Evolutionary conservation across 2,888 invertebrate species (phyloP).

Genomic region (Microplitis manilae): DNA sequence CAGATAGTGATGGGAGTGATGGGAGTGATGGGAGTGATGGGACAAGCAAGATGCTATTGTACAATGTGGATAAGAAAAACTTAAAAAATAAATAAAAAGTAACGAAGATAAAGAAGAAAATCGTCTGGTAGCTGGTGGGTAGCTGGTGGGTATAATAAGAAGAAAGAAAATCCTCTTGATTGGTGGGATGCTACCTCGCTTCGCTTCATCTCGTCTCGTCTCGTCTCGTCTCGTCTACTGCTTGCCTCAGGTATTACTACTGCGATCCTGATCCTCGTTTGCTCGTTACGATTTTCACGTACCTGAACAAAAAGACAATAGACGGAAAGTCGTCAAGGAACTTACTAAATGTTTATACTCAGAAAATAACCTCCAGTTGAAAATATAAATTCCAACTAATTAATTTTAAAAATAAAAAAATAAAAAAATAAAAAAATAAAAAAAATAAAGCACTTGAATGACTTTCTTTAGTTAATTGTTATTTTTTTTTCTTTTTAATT

Average conservation of each 20-base stretch:
- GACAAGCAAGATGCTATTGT: constrained; percentile 29
- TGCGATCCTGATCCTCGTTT: neutral
- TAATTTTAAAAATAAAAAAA: too few species aligned
- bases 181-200: neutral
- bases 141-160: constrained; percentile 6
- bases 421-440: too few species aligned
- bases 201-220: neutral
- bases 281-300: constrained; percentile 12
- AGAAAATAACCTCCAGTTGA: too few species aligned
- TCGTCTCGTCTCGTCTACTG: neutral
- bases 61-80: constrained; percentile 32
- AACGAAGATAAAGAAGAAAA: constrained; percentile 31
- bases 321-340: too few species aligned
- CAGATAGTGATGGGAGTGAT: constrained; percentile 47
- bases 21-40: constrained; percentile 22
- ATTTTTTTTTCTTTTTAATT: neutral
- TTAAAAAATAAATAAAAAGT: constrained; percentile 33
- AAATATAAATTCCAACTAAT: too few species aligned
- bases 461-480: neutral
- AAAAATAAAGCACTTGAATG: too few species aligned
- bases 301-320: neutral
- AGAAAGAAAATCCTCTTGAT: neutral
- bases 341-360: too few species aligned
- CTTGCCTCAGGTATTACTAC: too few species aligned
- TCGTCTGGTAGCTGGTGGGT: constrained; percentile 31